A percentile compares a stretch with the other conserved stretches of the same genome.
phyloP scores from a whole-genome alignment of 2,888 invertebrate species.

The Stenchaetothrips biformis region DNA sequence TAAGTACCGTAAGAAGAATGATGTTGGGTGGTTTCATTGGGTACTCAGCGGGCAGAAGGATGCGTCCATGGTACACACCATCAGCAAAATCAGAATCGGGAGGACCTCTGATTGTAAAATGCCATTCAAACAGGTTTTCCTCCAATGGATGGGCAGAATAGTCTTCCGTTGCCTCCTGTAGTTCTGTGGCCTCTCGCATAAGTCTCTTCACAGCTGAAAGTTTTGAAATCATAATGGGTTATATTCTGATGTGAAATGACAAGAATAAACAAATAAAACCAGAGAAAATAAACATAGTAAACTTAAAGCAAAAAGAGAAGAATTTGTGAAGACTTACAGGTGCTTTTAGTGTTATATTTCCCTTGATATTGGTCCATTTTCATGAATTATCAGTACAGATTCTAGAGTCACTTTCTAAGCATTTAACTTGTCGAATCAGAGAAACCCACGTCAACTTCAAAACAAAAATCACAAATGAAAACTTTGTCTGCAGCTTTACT shows the following conservation, averaged over 20 bases:
- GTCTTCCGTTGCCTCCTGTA: constrained; percentile 81
- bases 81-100: constrained; percentile 82
- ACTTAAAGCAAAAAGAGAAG: constrained; percentile 25
- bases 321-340: constrained; percentile 47
- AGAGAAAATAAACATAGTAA: constrained; percentile 30
- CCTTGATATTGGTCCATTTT: constrained; percentile 43
- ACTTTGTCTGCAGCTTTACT: too few species aligned
- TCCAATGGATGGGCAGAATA: constrained; percentile 85
- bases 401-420: background rate
- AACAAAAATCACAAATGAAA: background rate
- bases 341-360: constrained; percentile 58
- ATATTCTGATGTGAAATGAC: background rate
- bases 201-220: constrained; percentile 79
- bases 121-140: constrained; percentile 96
- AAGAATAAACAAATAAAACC: constrained; percentile 5
- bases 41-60: constrained; percentile 86
- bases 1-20: constrained; percentile 75
- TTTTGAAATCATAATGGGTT: constrained; percentile 36
- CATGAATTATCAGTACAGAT: background rate
- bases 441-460: background rate
- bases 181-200: constrained; percentile 85
- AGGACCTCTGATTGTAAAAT: constrained; percentile 90
- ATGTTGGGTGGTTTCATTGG: constrained; percentile 97
- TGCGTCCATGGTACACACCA: constrained; percentile 88
- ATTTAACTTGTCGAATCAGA: background rate